These are phyloP conservation scores for Psophia crepitans DNA, from an alignment of 2,113 vertebrate species.

Conservation along the genomic window DNA sequence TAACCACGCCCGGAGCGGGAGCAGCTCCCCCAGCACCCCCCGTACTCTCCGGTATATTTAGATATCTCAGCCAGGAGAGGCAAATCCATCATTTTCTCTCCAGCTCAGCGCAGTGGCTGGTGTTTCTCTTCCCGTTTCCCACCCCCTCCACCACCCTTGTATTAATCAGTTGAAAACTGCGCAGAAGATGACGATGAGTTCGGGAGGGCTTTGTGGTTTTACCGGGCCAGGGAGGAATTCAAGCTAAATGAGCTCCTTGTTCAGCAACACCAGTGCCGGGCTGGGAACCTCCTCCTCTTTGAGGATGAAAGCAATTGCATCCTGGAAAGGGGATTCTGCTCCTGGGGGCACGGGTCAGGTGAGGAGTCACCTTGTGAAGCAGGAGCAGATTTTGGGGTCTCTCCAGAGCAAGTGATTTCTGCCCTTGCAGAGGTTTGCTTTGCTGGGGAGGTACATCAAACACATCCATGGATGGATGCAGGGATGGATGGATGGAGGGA, in stretches of 20 bases:
- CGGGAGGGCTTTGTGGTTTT: neutral
- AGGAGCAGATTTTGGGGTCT: neutral
- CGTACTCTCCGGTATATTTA: rapidly evolving
- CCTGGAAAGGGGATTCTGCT: neutral
- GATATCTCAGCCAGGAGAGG: neutral
- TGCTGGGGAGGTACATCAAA: neutral
- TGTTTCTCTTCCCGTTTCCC: neutral
- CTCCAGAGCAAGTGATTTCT: neutral
- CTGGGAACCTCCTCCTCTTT: neutral
- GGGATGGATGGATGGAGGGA: neutral
- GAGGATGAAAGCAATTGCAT: neutral
- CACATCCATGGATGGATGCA: too few relatives aligned
- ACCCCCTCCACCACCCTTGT: neutral
- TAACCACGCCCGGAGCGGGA: neutral
- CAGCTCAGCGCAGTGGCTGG: neutral
- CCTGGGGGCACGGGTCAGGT: rapidly evolving
- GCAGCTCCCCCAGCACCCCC: neutral
- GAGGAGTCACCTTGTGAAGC: neutral
- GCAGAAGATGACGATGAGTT: neutral
- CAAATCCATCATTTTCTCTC: neutral
- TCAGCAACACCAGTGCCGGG: neutral
- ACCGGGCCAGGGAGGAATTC: neutral
- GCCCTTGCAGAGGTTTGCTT: neutral
- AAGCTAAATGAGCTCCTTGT: neutral
- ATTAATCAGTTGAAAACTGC: neutral